Evolutionary conservation across 2,797 vertebrate species (phyloP), one percentile per base, ranked within the genome.

Genomic region (Enteromius paludinosus): DNA sequence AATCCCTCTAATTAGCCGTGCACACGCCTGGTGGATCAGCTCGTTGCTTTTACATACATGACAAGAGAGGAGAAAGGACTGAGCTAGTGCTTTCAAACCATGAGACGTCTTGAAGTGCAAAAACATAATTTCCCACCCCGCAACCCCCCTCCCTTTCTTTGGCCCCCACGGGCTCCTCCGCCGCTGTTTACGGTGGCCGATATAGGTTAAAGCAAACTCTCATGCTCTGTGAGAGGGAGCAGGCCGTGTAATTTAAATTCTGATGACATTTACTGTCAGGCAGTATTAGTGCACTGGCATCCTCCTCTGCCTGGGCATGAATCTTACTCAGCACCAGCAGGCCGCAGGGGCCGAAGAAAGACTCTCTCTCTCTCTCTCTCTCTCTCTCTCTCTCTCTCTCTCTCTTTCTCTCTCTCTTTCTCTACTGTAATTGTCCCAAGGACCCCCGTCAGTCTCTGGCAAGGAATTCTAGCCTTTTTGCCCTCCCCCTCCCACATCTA

Each of bases 231-330:
- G 86, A 93, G 92, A 91, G 90, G 88, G 92, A 92, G 91, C 90
- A 90, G 90, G 90, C 92, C 88, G 86, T 90, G 90, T 92, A 93
- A 94, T 95, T 94, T 95, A 94, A 95, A 95, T 94, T 94, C 94
- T 94, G 94, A 95, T 95, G 94, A 95, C 95, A 95, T 95, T 95
- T 94, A 93, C 94, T 95, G 95, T 95, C 95, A 94, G 91, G 91
- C 89, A 91, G 90, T 89, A 92, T 95, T 95, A 95, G 93, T 91
- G 92, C 92, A 92, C 84, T 85, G 88, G 89, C 90, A 77, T 93
- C 90, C 88, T 92, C 89, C 86, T 90, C 89, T 89, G 90, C 90
- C 83, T 78, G 54, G 74, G 83, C 87, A 85, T 54, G 35, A 87
- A 93, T 91, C 93, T 95, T 94, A 95, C 93, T 95, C 94, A 95